Evolutionary conservation across 2,113 vertebrate genomes (phyloP), one percentile per base, ranked within the genome.

Genomic region (Cyanoramphus novaezelandiae): DNA sequence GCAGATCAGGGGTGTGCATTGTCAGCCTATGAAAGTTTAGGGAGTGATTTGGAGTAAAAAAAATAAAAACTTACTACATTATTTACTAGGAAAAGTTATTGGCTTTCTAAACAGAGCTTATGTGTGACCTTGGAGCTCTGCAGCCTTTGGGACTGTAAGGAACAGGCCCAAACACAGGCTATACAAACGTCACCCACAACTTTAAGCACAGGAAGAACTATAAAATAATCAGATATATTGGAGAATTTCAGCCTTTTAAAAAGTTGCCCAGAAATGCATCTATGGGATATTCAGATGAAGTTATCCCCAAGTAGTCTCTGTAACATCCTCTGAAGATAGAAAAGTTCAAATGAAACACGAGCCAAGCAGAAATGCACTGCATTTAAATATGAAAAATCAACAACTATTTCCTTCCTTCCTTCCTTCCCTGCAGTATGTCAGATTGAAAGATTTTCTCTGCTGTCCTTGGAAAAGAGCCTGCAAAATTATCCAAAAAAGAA

Each of bases 311-410:
- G 25, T 60, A 57, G 63, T 9, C 24, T 91, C 35, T 59, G 86
- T 47, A 92, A 65, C 35, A 52, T 67, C 33, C 37, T 70, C 69
- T 86, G 63, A 85, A 93, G 82, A 89, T 29, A 79, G 70, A 25
- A 14, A 60, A 11, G 14, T 80, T 74, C 75, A 92, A 78, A 69
- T 6, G 43, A 67, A 94, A 79, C n/a, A 49, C 31, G 39, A 82
- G 13, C 20, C 16, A 82, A 62, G 60, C 14, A 70, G 79, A 95
- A 88, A 92, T 19, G 17, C 13, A 41, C 35, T 69, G 35, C 47
- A 88, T 88, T 89, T 75, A 82, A 92, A 88, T 90, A 79, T 17
- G 68, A 91, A 95, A 90, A 89, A 84, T 59, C 44, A 90, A 43
- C 20, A 76, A 82, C 43, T 82, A 70, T 78, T 89, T 93, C 75